Evolutionary conservation across 2,113 vertebrate species (phyloP), one percentile per base, ranked within the genome.

Genomic region (Chlamydotis undulata): DNA sequence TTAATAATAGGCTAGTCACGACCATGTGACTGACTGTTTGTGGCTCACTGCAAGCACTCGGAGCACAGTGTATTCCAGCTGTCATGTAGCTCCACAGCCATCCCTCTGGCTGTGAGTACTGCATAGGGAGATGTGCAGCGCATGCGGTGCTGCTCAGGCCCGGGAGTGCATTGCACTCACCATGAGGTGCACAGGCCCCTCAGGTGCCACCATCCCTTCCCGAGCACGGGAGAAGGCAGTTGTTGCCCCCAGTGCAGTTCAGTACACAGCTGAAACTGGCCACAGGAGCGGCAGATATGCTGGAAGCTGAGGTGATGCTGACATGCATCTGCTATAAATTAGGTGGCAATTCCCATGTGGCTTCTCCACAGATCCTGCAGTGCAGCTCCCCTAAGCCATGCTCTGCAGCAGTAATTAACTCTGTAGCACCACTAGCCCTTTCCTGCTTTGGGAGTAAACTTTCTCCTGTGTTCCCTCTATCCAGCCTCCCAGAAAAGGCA

Each of bases 111-210:
- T 52, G 37, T 1, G 1, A 17, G 45, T 14, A 16, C 29, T 21
- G n/a, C 3, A 3, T 8, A 0, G 33, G 55, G 45, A 35, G 57
- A 26, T 26, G 31, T 9, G 39, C 3, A 5, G 52, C 1, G 0
- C 53, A 19, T 0, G 1, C 0, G 0, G 41, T 0, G 1, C 57
- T 64, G 41, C 82, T 74, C 22, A 81, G 49, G 31, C 59, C 21
- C 3, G 2, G 67, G 10, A 28, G 19, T 1, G 0, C 64, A 8
- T 29, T 4, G 9, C 61, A 52, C 26, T 80, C 61, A 10, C 1
- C 0, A 19, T 25, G 49, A 33, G 25, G 9, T 65, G 22, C 41
- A 68, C 0, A 0, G 45, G 9, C 24, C 61, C 21, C 28, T 47
- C 43, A 41, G 39, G 22, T 75, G 78, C 60, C 4, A 3, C 69